These are phyloP conservation scores for Zaprionus kolodkinae DNA, from an alignment of 1,140 invertebrate species.

Conservation along the genomic window DNA sequence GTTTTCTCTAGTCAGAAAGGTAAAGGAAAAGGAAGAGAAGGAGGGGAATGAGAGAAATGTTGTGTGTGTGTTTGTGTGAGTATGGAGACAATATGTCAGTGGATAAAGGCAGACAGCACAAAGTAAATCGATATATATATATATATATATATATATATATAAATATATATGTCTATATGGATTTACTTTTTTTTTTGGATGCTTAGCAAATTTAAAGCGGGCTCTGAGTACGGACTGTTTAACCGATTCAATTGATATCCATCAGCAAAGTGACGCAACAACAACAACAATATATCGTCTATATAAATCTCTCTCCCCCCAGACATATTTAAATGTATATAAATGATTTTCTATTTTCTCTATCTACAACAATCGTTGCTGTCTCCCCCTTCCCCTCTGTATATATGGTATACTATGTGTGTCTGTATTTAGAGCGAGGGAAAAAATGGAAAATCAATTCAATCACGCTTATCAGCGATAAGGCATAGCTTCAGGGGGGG, in stretches of 20 bases:
- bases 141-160: background rate
- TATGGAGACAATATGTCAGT: constrained; percentile 40
- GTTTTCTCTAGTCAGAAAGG: constrained; percentile 14
- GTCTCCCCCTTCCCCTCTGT: background rate
- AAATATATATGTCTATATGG: constrained; percentile 1
- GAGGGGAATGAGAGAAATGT: background rate
- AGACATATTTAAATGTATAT: background rate
- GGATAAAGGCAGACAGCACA: constrained; percentile 52
- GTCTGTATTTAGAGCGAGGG: constrained; percentile 11
- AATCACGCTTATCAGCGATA: constrained; percentile 74
- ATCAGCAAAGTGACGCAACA: constrained; percentile 73
- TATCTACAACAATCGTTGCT: background rate
- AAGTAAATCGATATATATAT: constrained; percentile 55
- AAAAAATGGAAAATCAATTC: constrained; percentile 78
- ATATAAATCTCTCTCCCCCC: constrained; percentile 3
- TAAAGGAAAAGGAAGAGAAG: background rate
- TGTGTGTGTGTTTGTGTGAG: constrained; percentile 7
- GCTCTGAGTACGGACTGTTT: constrained; percentile 70
- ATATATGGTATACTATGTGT: constrained; percentile 7
- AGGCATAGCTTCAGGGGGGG: background rate
- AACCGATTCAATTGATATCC: constrained; percentile 81
- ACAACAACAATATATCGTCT: constrained; percentile 18
- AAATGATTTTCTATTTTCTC: constrained; percentile 1
- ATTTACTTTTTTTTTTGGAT: constrained; percentile 29
- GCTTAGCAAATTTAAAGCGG: constrained; percentile 64